Evolutionary conservation across 2,797 vertebrate species (phyloP).

Genomic region (Argentina silus): DNA sequence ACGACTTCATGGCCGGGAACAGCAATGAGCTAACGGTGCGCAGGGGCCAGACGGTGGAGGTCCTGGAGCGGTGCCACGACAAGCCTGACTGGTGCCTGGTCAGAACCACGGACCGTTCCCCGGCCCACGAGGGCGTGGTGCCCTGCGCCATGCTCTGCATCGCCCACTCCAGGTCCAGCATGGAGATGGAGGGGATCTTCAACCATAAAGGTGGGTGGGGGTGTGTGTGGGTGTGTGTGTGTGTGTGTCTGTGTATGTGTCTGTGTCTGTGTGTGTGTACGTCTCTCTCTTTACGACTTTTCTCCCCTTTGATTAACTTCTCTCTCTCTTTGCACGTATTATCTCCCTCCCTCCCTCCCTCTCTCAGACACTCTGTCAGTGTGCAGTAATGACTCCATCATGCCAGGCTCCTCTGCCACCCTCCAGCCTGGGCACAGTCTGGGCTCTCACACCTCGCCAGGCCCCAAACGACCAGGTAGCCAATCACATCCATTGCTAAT

Average conservation of each 20-base stretch:
- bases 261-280: neutral
- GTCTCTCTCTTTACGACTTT: neutral
- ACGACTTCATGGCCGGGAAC: conserved; percentile 95
- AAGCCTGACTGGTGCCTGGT: conserved; percentile 98
- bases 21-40: conserved; percentile 95
- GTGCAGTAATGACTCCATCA: conserved; percentile 96
- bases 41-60: conserved; percentile 96
- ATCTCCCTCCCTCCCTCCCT: conserved; percentile 4
- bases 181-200: conserved; percentile 99
- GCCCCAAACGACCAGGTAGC: conserved; percentile 90
- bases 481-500: too few species aligned
- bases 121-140: conserved; percentile 92
- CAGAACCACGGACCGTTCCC: conserved; percentile 94
- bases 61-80: conserved; percentile 94
- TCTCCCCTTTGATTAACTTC: neutral
- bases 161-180: conserved; percentile 96
- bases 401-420: conserved; percentile 91
- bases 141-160: conserved; percentile 96
- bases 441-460: conserved; percentile 92
- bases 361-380: conserved; percentile 90
- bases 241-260: neutral
- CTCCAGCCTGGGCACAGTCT: conserved; percentile 89
- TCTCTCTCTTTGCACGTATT: neutral
- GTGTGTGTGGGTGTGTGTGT: neutral
- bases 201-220: conserved; percentile 94